Percentiles rank a stretch among this genome's conserved stretches.
phyloP scores from a whole-genome alignment of 2,797 vertebrate species.

The Xiphorhynchus erythropygius region DNA sequence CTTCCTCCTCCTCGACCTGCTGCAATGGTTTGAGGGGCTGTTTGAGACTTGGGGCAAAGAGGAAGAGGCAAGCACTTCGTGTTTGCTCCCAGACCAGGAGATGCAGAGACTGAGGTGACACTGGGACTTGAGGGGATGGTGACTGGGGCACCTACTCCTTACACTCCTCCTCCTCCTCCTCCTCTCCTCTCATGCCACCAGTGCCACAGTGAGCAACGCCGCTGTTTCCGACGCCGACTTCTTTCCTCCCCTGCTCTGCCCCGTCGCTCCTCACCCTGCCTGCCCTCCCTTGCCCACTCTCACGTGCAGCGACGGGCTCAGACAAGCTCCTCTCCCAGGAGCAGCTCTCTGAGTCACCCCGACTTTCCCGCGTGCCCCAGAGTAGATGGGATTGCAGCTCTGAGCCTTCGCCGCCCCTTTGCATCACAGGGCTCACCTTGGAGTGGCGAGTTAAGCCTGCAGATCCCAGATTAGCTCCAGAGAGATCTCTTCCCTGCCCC shows the following conservation, averaged over 20 bases:
- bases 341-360: constrained; percentile 29
- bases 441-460: not conserved
- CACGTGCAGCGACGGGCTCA: constrained; percentile 41
- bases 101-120: not conserved
- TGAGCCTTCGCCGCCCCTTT: not conserved
- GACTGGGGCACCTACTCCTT: accelerated
- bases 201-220: accelerated
- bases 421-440: not conserved
- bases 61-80: not conserved
- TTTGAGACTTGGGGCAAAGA: not conserved
- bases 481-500: not conserved
- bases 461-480: not conserved
- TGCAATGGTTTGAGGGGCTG: accelerated
- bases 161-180: not conserved
- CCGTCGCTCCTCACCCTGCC: not conserved
- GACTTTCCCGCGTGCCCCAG: not conserved
- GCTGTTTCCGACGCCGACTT: not conserved
- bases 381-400: not conserved
- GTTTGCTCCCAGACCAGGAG: not conserved
- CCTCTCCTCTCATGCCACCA: not conserved
- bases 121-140: not conserved
- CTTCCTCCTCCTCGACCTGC: not conserved
- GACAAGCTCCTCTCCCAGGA: constrained; percentile 10
- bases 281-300: constrained; percentile 27
- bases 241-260: not conserved